A percentile compares a stretch with the other conserved stretches of the same genome.
Evolutionary conservation across 2,797 vertebrate species (phyloP).

Genomic region (Gallinago solitaria): DNA sequence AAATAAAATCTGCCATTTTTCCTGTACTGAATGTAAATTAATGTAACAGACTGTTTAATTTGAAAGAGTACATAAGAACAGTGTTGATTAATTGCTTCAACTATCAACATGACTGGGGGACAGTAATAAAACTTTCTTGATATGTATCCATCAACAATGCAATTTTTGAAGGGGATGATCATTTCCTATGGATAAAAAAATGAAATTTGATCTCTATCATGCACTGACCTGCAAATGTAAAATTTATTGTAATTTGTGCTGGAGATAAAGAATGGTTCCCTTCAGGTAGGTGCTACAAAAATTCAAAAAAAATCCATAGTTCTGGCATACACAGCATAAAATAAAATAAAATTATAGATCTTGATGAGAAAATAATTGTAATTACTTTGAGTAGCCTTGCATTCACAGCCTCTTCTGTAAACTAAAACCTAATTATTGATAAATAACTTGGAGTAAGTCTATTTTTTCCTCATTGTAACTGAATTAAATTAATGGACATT

Average conservation of each 20-base stretch:
- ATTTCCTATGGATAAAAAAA: neutral
- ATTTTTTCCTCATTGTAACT: neutral
- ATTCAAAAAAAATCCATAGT: neutral
- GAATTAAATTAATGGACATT: slow-evolving; percentile 5
- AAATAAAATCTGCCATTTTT: slow-evolving; percentile 56
- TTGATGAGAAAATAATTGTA: slow-evolving; percentile 30
- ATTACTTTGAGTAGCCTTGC: slow-evolving; percentile 20
- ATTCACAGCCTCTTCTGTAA: neutral
- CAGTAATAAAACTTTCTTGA: slow-evolving; percentile 51
- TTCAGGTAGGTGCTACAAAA: neutral
- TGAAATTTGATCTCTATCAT: neutral
- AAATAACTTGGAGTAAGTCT: slow-evolving; percentile 5
- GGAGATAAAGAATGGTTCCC: neutral
- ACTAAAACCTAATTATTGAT: slow-evolving; percentile 23
- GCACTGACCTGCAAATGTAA: neutral
- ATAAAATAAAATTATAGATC: neutral
- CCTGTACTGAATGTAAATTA: slow-evolving; percentile 38
- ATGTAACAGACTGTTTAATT: slow-evolving; percentile 57
- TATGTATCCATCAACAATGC: slow-evolving; percentile 36
- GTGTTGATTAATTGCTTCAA: slow-evolving; percentile 57
- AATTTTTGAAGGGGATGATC: neutral
- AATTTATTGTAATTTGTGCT: neutral
- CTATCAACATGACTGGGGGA: slow-evolving; percentile 45
- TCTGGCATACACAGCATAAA: neutral
- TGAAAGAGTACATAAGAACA: slow-evolving; percentile 20